Conservation (phyloP, 2,888 invertebrate genomes). For the Hirtodrosophila cameraria region DNA sequence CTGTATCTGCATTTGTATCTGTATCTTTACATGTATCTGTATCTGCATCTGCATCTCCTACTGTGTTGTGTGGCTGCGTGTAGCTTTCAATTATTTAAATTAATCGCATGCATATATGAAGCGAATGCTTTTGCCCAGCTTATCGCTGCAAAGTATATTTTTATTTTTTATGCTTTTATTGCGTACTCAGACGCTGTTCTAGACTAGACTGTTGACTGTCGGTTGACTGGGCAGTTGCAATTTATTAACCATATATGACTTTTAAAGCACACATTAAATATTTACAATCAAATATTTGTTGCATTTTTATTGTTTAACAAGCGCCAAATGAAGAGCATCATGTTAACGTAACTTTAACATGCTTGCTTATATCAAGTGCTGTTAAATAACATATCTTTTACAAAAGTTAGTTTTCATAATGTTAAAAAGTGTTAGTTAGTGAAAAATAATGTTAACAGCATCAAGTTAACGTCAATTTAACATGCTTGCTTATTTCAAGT, state of each 20-base stretch:
- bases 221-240: slow-evolving; percentile 14
- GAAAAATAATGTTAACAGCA: not conserved
- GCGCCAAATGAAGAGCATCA: too few species aligned
- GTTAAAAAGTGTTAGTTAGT: too few species aligned
- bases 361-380: too few species aligned
- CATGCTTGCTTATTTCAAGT: too few species aligned
- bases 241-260: slow-evolving; percentile 11
- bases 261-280: slow-evolving; percentile 18
- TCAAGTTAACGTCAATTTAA: slow-evolving; percentile 9
- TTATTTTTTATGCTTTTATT: slow-evolving; percentile 3
- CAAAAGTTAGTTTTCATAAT: too few species aligned
- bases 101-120: slow-evolving; percentile 42
- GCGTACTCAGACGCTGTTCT: not conserved
- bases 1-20: slow-evolving; percentile 8
- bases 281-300: slow-evolving; percentile 11
- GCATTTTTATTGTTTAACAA: not conserved
- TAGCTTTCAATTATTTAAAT: slow-evolving; percentile 51
- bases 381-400: too few species aligned
- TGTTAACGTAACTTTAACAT: too few species aligned
- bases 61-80: slow-evolving; percentile 18
- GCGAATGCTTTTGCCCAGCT: slow-evolving; percentile 3
- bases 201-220: not conserved
- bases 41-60: slow-evolving; percentile 3
- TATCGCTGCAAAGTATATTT: too few species aligned
- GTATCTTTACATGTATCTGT: slow-evolving; percentile 20